These are phyloP conservation scores for Ictalurus punctatus DNA, from an alignment of 2,113 vertebrate genomes.

Conservation along the genomic window DNA sequence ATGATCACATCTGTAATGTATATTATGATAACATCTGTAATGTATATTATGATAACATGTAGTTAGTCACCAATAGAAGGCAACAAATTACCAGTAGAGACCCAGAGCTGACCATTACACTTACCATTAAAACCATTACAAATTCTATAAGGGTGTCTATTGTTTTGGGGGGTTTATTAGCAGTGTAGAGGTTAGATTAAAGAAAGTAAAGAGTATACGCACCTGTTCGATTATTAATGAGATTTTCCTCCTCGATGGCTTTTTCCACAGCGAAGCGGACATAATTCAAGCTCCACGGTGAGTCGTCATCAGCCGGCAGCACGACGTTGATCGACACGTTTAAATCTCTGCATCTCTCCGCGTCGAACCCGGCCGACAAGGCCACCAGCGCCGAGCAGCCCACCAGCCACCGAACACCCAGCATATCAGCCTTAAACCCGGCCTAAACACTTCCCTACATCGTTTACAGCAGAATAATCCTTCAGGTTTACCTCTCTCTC, in stretches of 20 bases:
- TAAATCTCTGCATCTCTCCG: conserved; percentile 35
- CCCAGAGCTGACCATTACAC: no score
- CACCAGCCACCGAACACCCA: neutral
- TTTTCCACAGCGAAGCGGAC: conserved; percentile 68
- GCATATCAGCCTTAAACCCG: neutral
- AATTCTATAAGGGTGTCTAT: no score
- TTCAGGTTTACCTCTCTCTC: neutral
- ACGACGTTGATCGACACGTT: conserved; percentile 78
- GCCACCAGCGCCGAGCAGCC: conserved; percentile 47
- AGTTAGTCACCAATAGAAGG: neutral
- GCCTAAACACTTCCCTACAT: neutral
- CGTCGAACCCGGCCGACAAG: conserved; percentile 40
- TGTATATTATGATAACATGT: neutral
- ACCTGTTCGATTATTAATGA: conserved; percentile 59
- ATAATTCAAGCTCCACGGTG: conserved; percentile 63
- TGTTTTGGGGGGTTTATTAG: no score
- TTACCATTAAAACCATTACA: no score
- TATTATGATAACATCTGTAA: neutral
- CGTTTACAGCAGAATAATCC: neutral
- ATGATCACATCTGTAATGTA: neutral
- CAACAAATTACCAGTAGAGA: no score
- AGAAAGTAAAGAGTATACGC: conserved; percentile 14
- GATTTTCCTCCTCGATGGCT: conserved; percentile 70
- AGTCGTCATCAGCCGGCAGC: conserved; percentile 80
- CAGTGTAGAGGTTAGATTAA: no score